A percentile compares a stretch with the other conserved stretches of the same genome.
Evolutionary conservation across 2,113 vertebrate genomes (phyloP).

Genomic region (Sporophila hypoxantha): DNA sequence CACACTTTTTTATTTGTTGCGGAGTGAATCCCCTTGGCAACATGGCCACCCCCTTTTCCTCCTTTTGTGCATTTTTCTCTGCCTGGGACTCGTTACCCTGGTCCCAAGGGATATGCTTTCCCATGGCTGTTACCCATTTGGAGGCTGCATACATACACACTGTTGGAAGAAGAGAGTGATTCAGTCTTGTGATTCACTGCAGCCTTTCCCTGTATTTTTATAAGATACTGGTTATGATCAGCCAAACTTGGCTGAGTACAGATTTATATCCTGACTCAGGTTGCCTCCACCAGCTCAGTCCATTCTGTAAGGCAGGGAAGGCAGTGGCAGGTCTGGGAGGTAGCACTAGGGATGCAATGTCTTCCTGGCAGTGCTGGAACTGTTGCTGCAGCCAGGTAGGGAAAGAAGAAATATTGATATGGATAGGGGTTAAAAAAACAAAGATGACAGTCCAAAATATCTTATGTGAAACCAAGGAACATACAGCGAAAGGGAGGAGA

Average conservation of each 20-base stretch:
- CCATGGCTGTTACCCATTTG: not conserved
- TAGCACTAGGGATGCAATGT: not conserved
- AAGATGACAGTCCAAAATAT: not conserved
- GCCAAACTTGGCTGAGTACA: not conserved
- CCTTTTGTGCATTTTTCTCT: not conserved
- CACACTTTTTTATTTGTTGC: constrained; percentile 44
- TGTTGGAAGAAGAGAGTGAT: not conserved
- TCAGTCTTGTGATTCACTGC: not conserved
- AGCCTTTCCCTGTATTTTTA: not conserved
- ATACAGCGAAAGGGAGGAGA: not conserved
- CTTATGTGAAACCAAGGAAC: not conserved
- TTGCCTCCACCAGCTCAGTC: not conserved
- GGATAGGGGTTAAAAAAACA: not conserved
- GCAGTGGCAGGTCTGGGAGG: not conserved
- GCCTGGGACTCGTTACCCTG: not conserved
- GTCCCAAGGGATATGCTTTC: not conserved
- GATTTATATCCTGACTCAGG: not conserved
- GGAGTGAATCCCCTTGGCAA: not conserved
- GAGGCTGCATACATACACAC: not conserved
- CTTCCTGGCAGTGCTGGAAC: not conserved
- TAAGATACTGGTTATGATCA: not conserved
- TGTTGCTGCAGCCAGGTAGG: not conserved
- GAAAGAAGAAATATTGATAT: not conserved
- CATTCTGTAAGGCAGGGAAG: not conserved
- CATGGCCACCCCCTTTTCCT: not conserved